Conservation (phyloP, 2,797 vertebrate species). For the Falco biarmicus region DNA sequence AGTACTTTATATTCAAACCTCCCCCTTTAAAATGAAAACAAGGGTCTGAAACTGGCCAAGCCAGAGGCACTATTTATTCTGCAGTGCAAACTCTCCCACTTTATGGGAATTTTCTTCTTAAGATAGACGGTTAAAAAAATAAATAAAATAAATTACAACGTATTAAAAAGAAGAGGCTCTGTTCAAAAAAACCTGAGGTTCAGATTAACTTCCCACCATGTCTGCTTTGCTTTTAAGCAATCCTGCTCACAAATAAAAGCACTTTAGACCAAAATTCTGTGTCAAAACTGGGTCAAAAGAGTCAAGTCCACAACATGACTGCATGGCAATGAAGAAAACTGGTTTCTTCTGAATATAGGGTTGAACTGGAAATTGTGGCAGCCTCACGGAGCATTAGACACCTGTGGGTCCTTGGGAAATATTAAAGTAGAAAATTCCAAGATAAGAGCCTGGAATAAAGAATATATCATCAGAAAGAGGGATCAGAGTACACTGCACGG, state of each 20-base stretch:
- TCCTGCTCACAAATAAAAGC: neutral
- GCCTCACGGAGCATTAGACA: neutral
- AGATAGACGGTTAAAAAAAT: neutral
- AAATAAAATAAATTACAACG: neutral
- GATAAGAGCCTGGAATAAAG: neutral
- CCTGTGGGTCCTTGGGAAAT: neutral
- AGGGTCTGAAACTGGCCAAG: constrained; percentile 19
- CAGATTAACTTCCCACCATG: neutral
- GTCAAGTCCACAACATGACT: neutral
- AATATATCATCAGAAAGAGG: neutral
- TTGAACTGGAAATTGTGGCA: neutral
- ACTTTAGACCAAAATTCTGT: neutral
- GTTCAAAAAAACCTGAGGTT: neutral
- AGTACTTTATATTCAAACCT: constrained; percentile 53
- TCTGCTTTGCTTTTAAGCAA: neutral
- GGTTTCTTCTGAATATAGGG: neutral
- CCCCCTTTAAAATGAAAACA: constrained; percentile 47
- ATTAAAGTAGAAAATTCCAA: constrained; percentile 25
- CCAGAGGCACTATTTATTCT: constrained; percentile 19
- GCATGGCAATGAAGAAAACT: neutral
- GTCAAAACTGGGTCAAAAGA: neutral
- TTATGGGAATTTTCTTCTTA: constrained; percentile 32
- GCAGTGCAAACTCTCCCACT: neutral
- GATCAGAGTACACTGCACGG: neutral
- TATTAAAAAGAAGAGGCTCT: neutral